phyloP scores from a whole-genome alignment of 2,888 invertebrate species.

The Drosophila prostipennis region DNA sequence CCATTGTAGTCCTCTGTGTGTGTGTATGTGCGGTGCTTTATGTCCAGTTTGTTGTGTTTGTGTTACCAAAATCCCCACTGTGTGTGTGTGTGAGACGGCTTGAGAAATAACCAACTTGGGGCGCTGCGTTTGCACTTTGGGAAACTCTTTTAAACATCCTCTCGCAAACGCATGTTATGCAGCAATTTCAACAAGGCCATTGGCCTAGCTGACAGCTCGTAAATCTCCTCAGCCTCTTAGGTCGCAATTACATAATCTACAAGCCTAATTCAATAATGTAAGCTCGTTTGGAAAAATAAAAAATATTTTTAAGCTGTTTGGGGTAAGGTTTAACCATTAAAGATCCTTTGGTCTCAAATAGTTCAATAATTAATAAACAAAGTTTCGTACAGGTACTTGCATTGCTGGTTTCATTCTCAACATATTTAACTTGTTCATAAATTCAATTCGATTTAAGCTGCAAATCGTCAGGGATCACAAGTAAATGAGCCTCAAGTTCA shows the following conservation, averaged over 20 bases:
- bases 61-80: slow-evolving; percentile 58
- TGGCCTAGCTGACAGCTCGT: slow-evolving; percentile 24
- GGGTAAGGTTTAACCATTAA: too few species aligned
- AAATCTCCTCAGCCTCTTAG: slow-evolving; percentile 17
- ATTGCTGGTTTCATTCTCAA: not conserved
- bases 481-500: slow-evolving; percentile 10
- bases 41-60: slow-evolving; percentile 71
- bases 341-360: too few species aligned
- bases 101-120: slow-evolving; percentile 60
- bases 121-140: slow-evolving; percentile 71
- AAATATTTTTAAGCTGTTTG: too few species aligned
- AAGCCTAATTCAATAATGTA: slow-evolving; percentile 10
- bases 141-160: slow-evolving; percentile 49
- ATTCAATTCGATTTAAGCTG: not conserved
- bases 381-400: too few species aligned
- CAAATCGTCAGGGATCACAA: not conserved
- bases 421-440: not conserved
- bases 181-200: slow-evolving; percentile 26
- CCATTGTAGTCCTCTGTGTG: slow-evolving; percentile 39
- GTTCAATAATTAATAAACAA: too few species aligned
- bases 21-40: slow-evolving; percentile 44
- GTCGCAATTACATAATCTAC: too few species aligned
- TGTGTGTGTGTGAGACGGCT: slow-evolving; percentile 31
- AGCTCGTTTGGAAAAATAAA: not conserved
- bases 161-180: slow-evolving; percentile 28